Base-by-base conservation (phyloP, 2,888 invertebrate genomes). In the Calameuta idolon region DNA sequence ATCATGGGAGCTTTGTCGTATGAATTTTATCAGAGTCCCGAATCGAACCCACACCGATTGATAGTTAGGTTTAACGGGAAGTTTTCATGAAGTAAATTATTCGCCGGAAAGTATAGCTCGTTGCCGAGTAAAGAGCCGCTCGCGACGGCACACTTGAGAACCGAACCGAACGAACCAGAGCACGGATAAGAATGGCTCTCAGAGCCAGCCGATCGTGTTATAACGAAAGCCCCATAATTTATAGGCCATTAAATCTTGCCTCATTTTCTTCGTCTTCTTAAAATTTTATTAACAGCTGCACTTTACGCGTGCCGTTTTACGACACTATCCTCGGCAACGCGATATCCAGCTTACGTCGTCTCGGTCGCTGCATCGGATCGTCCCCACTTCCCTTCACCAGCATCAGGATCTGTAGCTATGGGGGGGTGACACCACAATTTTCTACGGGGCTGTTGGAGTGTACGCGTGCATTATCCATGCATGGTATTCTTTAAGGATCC, bases 201-300 rank as follows among this genome's bases (percentile, higher is more conserved):
- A 55, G 55, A 55, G 55, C 55, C 55, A 55, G 55, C 55, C 55
- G 55, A 55, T 55, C 23, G 31, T 30, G 71, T 71, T 34, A 71
- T 71, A 71, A 77, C 40, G 77, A 77, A 69, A 33, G 9, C 34
- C 34, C 73, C 77, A 75, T 82, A 84, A 85, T 83, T 84, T 83
- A 82, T 81, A 77, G 79, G 78, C 79, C 84, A 79, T 84, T 83
- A 82, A 83, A 82, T 81, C 80, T 76, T 77, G 80, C 74, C 75
- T 81, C 82, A 80, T 77, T 82, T 79, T 79, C 79, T 76, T 79
- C 78, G 78, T 84, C 80, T 73, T 80, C 81, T 76, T 81, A 79
- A 81, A 81, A 82, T 83, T 84, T 83, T 84, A 84, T 84, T 83
- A 82, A 81, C 83, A 79, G 82, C 80, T 79, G 76, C 79, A 76